Percentiles rank a stretch among this genome's conserved stretches.
These are phyloP conservation scores for Vultur gryphus DNA, from an alignment of 2,797 vertebrate genomes.

Conservation along the genomic window DNA sequence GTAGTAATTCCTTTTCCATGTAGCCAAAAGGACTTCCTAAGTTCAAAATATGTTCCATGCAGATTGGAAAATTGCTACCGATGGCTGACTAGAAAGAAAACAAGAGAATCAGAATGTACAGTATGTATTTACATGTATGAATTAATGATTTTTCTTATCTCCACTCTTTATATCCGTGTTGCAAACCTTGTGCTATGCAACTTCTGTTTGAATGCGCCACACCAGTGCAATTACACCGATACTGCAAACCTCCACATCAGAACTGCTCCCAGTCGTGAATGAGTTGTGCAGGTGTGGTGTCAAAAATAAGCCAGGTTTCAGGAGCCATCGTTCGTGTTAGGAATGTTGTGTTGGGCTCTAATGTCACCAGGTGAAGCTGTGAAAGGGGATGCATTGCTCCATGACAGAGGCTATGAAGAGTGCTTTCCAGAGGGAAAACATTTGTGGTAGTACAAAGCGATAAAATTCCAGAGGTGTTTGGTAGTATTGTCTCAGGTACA, in stretches of 20 bases:
- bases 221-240: too few relatives aligned
- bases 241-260: neutral
- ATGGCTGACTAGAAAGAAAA: neutral
- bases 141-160: neutral
- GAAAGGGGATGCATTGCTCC: neutral
- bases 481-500: neutral
- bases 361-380: neutral
- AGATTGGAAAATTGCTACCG: neutral
- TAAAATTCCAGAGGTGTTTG: neutral
- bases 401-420: neutral
- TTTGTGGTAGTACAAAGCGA: neutral
- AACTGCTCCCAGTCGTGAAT: neutral
- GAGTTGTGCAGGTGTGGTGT: neutral
- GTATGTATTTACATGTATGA: neutral
- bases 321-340: rapidly evolving
- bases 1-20: neutral
- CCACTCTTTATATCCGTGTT: rapidly evolving
- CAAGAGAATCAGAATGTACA: neutral
- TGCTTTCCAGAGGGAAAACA: neutral
- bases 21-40: neutral
- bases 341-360: neutral
- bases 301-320: neutral
- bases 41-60: neutral
- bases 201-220: neutral
- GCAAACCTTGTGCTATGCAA: neutral